Evolutionary conservation across 2,797 vertebrate genomes (phyloP).

Genomic region (Cossypha heuglini): DNA sequence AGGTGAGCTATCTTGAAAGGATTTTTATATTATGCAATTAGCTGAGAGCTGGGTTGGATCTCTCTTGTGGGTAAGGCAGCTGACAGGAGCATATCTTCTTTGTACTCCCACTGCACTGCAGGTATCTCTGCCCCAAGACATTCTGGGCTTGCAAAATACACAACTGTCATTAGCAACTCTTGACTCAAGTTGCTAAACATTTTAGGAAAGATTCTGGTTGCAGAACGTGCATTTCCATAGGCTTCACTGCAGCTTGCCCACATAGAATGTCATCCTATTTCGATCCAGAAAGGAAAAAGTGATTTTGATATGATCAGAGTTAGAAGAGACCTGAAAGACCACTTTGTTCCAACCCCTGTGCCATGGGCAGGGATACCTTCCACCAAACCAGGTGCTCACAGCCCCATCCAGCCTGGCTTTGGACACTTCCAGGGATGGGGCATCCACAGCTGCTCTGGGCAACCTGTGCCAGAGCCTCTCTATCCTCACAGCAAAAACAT

Average conservation of each 20-base stretch:
- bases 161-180: background rate
- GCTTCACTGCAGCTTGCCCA: background rate
- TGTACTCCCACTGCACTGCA: background rate
- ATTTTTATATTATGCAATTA: background rate
- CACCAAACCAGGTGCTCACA: background rate
- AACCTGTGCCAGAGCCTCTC: background rate
- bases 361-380: background rate
- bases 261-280: background rate
- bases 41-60: background rate
- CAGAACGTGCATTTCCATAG: background rate
- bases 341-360: rapidly evolving
- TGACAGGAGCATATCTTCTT: rapidly evolving
- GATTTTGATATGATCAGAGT: background rate
- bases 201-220: background rate
- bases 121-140: background rate
- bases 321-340: background rate
- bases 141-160: background rate
- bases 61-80: background rate
- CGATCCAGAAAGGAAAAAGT: background rate
- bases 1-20: background rate
- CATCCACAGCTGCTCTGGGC: background rate
- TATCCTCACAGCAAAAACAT: rapidly evolving
- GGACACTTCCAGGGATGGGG: too few species aligned
- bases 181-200: background rate
- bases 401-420: background rate